phyloP scores from a whole-genome alignment of 2,113 vertebrate genomes.

The Notiomystis cincta region DNA sequence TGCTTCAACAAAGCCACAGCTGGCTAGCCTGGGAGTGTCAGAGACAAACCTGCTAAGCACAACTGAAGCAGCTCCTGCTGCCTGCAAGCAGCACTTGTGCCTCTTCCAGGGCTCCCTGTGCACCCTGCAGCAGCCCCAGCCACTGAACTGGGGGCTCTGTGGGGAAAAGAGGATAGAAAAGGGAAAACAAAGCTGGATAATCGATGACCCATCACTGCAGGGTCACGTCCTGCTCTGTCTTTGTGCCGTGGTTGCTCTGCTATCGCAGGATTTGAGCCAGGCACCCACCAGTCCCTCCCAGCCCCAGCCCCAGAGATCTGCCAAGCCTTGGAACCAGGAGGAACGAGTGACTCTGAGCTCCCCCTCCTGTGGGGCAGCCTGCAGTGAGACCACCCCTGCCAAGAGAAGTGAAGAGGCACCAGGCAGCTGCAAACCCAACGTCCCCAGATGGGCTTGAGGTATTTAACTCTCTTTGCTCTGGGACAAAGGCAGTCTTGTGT shows the following conservation, averaged over 20 bases:
- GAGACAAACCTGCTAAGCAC: background rate
- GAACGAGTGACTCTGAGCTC: background rate
- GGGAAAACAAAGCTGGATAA: fast-evolving
- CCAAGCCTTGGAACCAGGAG: background rate
- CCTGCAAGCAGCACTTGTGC: background rate
- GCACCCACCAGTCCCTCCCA: too few species aligned
- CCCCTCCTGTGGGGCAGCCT: background rate
- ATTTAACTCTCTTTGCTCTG: background rate
- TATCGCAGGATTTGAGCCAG: fast-evolving
- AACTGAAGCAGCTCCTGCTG: background rate
- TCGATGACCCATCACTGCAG: fast-evolving
- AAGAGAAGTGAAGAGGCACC: background rate
- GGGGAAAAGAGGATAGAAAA: background rate
- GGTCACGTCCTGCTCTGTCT: background rate
- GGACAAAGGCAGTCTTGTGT: background rate
- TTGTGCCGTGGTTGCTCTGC: background rate
- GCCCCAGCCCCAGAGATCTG: too few species aligned
- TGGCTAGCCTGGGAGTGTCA: background rate
- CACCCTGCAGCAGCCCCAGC: background rate
- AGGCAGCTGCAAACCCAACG: background rate
- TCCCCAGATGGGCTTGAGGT: background rate
- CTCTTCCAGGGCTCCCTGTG: background rate
- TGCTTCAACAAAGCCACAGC: background rate
- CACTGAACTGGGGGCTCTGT: too few species aligned
- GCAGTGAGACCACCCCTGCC: background rate